phyloP scores from a whole-genome alignment of 2,888 invertebrate species.

The Tachina fera region DNA sequence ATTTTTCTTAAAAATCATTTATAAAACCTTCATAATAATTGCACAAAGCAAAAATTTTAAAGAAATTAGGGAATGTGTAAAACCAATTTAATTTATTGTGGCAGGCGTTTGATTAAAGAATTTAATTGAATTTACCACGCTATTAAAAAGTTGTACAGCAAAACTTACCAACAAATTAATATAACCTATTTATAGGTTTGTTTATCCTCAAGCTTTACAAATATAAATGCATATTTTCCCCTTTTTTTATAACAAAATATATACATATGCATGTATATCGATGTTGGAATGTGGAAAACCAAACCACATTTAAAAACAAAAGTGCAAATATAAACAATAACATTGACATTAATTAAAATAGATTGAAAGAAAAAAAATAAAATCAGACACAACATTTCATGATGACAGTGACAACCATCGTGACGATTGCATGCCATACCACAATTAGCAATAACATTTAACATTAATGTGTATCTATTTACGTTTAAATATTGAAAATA shows the following conservation, averaged over 20 bases:
- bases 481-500: slow-evolving; percentile 12
- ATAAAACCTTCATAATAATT: too few species aligned
- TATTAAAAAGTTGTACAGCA: slow-evolving; percentile 35
- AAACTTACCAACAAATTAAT: background rate
- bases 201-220: slow-evolving; percentile 17
- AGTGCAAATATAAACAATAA: slow-evolving; percentile 57
- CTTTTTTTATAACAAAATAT: background rate
- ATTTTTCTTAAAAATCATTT: too few species aligned
- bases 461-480: slow-evolving; percentile 2
- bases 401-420: slow-evolving; percentile 54
- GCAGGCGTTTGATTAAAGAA: slow-evolving; percentile 37
- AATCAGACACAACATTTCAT: slow-evolving; percentile 4
- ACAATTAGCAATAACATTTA: slow-evolving; percentile 66
- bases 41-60: too few species aligned
- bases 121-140: background rate
- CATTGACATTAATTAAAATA: slow-evolving; percentile 67
- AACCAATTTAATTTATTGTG: background rate
- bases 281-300: background rate
- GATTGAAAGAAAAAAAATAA: slow-evolving; percentile 3
- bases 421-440: slow-evolving; percentile 66
- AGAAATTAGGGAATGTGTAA: background rate
- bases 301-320: slow-evolving; percentile 60
- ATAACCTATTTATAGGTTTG: slow-evolving; percentile 54
- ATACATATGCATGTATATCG: background rate
- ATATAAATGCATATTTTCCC: slow-evolving; percentile 23